phyloP scores from a whole-genome alignment of 2,113 vertebrate genomes.

The Phaetusa simplex region DNA sequence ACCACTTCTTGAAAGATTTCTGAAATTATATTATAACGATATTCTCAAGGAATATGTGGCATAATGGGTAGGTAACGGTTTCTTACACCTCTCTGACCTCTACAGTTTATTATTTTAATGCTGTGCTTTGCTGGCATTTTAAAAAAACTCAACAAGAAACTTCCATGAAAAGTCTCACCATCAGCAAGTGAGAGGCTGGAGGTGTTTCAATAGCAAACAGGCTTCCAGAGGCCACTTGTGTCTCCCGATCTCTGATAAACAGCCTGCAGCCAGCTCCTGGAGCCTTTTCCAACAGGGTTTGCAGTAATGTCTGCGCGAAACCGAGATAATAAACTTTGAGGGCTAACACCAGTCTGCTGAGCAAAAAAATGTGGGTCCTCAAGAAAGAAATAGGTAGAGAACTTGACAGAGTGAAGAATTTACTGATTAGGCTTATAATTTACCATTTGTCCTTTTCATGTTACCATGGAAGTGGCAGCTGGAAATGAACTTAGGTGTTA shows the following conservation, averaged over 20 bases:
- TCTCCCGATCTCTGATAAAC: neutral
- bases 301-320: accelerated
- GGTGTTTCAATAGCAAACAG: neutral
- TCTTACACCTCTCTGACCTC: neutral
- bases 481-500: neutral
- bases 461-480: neutral
- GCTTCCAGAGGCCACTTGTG: neutral
- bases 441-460: neutral
- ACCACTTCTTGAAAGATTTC: neutral
- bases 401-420: neutral
- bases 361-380: neutral
- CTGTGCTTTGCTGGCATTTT: neutral
- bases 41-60: neutral
- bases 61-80: neutral
- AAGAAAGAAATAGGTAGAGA: neutral
- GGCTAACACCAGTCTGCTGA: neutral
- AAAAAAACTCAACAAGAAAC: neutral
- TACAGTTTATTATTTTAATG: neutral
- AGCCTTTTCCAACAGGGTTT: neutral
- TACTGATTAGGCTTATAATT: neutral
- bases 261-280: neutral
- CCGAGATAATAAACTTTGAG: neutral
- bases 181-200: neutral
- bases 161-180: neutral
- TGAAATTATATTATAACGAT: neutral